Percentiles rank a stretch among this genome's conserved stretches.
These are phyloP conservation scores for Halcyon smyrnensis DNA, from an alignment of 2,797 vertebrate species.

Conservation along the genomic window DNA sequence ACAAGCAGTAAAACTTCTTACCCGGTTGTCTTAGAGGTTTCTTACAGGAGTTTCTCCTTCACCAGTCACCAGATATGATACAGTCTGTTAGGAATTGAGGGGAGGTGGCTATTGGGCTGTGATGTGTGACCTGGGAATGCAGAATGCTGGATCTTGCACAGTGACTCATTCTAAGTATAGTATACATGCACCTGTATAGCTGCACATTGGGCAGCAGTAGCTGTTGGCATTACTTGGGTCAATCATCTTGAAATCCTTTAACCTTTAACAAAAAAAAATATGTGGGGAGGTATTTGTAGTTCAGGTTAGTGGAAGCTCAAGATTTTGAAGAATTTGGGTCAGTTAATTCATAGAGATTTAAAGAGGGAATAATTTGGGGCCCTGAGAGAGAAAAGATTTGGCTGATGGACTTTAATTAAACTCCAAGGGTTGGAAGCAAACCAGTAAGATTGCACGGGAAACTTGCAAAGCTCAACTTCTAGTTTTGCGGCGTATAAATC, in stretches of 20 bases:
- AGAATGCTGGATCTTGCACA: background rate
- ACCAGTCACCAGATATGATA: background rate
- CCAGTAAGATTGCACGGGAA: background rate
- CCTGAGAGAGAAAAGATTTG: background rate
- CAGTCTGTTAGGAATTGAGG: background rate
- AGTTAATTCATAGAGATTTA: background rate
- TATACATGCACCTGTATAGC: background rate
- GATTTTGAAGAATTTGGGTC: conserved; percentile 1
- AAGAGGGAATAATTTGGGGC: background rate
- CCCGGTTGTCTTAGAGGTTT: background rate
- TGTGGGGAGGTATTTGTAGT: background rate
- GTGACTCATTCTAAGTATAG: background rate
- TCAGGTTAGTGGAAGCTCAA: background rate
- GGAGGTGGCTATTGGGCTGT: background rate
- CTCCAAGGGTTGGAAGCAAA: conserved; percentile 24
- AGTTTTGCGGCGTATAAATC: conserved; percentile 37
- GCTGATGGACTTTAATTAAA: conserved; percentile 56
- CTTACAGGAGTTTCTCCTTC: background rate
- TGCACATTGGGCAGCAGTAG: background rate
- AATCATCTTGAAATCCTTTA: background rate
- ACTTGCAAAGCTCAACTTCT: conserved; percentile 13
- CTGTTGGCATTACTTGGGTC: background rate
- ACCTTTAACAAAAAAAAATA: background rate
- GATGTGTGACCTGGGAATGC: background rate
- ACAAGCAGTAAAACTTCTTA: background rate